Conservation (phyloP, 2,113 vertebrate genomes). For the Ailuropoda melanoleuca region DNA sequence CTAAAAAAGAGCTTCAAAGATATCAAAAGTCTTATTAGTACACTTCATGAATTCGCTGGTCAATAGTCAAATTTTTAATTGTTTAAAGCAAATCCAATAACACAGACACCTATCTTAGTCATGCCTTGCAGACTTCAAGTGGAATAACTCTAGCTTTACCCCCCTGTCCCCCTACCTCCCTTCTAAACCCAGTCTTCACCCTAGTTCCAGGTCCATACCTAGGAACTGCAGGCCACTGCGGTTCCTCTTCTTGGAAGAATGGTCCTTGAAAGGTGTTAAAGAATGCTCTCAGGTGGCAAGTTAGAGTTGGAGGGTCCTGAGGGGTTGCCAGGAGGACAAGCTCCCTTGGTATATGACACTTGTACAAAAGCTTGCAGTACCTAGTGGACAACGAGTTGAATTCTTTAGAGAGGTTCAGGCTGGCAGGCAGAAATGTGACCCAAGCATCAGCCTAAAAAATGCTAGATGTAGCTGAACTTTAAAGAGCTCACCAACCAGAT, state of each 20-base stretch:
- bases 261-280: neutral
- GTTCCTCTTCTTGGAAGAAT: neutral
- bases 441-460: conserved; percentile 88
- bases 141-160: neutral
- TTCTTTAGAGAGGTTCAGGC: conserved; percentile 89
- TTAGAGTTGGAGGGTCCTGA: neutral
- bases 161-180: rapidly evolving
- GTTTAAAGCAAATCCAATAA: conserved; percentile 72
- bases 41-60: conserved; percentile 77
- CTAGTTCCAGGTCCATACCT: no score
- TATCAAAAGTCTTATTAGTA: conserved; percentile 79
- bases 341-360: conserved; percentile 81
- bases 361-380: conserved; percentile 82
- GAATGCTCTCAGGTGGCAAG: neutral
- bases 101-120: conserved; percentile 54
- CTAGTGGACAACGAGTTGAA: conserved; percentile 89
- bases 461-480: conserved; percentile 88
- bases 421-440: conserved; percentile 89
- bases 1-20: conserved; percentile 58
- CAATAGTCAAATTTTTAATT: conserved; percentile 76
- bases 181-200: neutral
- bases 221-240: rapidly evolving
- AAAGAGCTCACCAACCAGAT: conserved; percentile 92
- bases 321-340: conserved; percentile 75
- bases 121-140: neutral